Percentiles rank a stretch among this genome's conserved stretches.
Evolutionary conservation across 2,888 invertebrate genomes (phyloP).

Genomic region (Galeopsomyia nigrocyanea): DNA sequence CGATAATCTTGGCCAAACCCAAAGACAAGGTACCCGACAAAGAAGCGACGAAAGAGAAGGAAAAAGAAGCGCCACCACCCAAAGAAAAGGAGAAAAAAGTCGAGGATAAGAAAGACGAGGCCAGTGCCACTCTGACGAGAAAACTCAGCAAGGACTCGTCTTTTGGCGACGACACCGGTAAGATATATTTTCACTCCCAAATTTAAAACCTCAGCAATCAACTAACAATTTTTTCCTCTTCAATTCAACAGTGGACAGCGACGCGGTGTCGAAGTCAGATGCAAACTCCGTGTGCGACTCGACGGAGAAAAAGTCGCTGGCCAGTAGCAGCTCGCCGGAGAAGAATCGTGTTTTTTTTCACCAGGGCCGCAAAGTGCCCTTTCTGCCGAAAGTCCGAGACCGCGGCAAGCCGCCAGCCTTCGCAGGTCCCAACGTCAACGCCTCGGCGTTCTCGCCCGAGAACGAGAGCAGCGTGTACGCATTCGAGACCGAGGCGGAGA

Average conservation of each 20-base stretch:
- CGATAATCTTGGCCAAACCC: slow-evolving; percentile 27
- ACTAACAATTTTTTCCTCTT: not conserved
- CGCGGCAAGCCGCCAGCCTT: slow-evolving; percentile 52
- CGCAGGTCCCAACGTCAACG: slow-evolving; percentile 60
- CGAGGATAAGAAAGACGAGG: slow-evolving; percentile 16
- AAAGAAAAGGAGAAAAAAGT: not conserved
- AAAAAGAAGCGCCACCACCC: not conserved
- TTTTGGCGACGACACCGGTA: slow-evolving; percentile 30
- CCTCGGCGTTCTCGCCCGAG: slow-evolving; percentile 77
- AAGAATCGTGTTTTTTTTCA: slow-evolving; percentile 63
- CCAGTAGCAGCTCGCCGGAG: slow-evolving; percentile 38
- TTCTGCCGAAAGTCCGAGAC: slow-evolving; percentile 73
- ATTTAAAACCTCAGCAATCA: not conserved
- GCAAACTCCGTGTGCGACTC: slow-evolving; percentile 56
- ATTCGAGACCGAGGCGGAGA: slow-evolving; percentile 78
- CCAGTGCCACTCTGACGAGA: slow-evolving; percentile 13
- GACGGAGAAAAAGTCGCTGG: slow-evolving; percentile 56
- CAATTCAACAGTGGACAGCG: slow-evolving; percentile 52
- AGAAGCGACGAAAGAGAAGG: not conserved
- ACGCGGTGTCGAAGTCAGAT: slow-evolving; percentile 57
- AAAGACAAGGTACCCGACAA: slow-evolving; percentile 11
- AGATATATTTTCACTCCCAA: not conserved
- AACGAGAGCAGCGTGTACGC: slow-evolving; percentile 81
- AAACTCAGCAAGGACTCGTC: slow-evolving; percentile 48
- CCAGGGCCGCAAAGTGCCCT: slow-evolving; percentile 67